Evolutionary conservation across 1,140 invertebrate species (phyloP).

Genomic region (Vanessa tameamea): DNA sequence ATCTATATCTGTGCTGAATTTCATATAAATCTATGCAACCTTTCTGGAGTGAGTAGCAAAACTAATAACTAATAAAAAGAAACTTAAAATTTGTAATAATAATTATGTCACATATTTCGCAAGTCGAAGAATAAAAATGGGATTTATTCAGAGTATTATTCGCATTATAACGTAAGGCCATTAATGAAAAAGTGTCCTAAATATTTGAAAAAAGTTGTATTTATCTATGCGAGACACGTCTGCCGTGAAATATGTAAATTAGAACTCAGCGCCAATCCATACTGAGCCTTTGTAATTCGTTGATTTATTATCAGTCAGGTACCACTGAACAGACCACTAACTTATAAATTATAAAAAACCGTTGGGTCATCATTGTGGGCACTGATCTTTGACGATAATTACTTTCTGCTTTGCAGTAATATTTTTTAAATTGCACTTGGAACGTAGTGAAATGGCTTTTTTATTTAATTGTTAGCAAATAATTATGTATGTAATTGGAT

Average conservation of each 20-base stretch:
- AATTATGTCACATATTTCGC: too few relatives aligned
- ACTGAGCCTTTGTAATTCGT: constrained; percentile 40
- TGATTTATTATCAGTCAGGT: constrained; percentile 48
- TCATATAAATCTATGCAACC: too few relatives aligned
- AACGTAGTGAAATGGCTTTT: not conserved
- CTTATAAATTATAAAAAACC: constrained; percentile 27
- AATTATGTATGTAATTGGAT: not conserved
- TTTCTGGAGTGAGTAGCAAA: too few relatives aligned
- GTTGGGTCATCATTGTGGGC: constrained; percentile 14
- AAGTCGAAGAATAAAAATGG: too few relatives aligned
- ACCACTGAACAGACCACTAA: constrained; percentile 21
- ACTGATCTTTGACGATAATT: constrained; percentile 21
- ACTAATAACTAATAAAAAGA: too few relatives aligned
- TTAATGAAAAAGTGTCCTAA: not conserved
- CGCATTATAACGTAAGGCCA: not conserved
- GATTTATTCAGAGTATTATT: too few relatives aligned
- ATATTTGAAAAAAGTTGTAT: not conserved
- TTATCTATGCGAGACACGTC: constrained; percentile 38
- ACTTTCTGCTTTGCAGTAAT: not conserved
- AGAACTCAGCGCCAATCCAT: constrained; percentile 35
- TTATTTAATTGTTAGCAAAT: constrained; percentile 6
- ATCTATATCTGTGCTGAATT: too few relatives aligned
- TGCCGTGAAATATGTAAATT: constrained; percentile 58
- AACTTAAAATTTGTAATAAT: too few relatives aligned
- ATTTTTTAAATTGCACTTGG: constrained; percentile 23